phyloP scores from a whole-genome alignment of 2,888 invertebrate genomes.

The Ormyrus labotus region DNA sequence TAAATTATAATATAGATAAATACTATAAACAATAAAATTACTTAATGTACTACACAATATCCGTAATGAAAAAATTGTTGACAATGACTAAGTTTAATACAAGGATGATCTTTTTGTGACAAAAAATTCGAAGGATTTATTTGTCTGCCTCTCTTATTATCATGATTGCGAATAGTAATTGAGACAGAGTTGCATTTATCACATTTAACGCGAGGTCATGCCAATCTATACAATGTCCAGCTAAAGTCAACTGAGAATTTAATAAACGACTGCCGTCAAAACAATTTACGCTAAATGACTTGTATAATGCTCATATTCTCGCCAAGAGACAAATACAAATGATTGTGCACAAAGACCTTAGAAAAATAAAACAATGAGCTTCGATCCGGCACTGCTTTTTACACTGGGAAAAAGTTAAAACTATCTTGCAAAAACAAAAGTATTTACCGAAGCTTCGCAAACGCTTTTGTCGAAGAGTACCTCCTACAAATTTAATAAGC shows the following conservation, averaged over 20 bases:
- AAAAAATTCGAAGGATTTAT: conserved; percentile 40
- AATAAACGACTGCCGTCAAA: conserved; percentile 41
- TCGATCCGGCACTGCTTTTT: not conserved
- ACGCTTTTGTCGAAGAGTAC: not conserved
- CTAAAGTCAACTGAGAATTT: conserved; percentile 41
- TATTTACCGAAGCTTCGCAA: not conserved
- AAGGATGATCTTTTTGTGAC: conserved; percentile 13
- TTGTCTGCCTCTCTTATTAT: conserved; percentile 41
- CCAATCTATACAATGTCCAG: conserved; percentile 37
- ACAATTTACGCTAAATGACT: conserved; percentile 31
- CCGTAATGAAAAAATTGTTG: not conserved
- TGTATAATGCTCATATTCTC: conserved; percentile 1
- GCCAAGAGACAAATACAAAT: not conserved
- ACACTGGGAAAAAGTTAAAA: not conserved
- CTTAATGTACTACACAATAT: too few species aligned
- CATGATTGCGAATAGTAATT: conserved; percentile 49
- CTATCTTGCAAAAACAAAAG: not conserved
- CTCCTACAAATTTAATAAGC: conserved; percentile 36
- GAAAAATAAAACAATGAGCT: too few species aligned
- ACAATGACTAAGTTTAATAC: conserved; percentile 10
- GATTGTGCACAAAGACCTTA: too few species aligned
- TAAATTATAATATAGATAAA: too few species aligned
- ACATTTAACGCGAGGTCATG: conserved; percentile 42
- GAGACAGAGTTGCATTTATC: conserved; percentile 45
- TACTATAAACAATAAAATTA: too few species aligned